These are phyloP conservation scores for Brachionus manjavacas DNA, from an alignment of 1,140 invertebrate genomes.

Conservation along the genomic window DNA sequence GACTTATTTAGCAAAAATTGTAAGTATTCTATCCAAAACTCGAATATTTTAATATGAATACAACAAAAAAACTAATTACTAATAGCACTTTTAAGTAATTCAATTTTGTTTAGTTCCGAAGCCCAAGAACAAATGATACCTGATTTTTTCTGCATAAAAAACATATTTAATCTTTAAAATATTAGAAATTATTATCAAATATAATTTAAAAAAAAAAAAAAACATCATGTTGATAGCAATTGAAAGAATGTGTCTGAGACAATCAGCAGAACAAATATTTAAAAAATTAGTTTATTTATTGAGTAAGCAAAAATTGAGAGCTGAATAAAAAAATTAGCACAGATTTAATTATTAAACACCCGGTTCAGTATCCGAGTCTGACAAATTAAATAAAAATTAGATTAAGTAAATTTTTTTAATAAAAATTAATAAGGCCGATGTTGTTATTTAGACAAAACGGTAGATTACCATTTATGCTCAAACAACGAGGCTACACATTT, in stretches of 20 bases:
- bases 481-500: neutral
- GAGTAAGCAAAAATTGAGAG: neutral
- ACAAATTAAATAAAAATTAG: slow-evolving; percentile 20
- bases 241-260: neutral
- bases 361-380: neutral
- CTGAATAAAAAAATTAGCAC: neutral
- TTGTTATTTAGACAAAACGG: slow-evolving; percentile 3
- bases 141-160: neutral
- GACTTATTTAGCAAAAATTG: neutral
- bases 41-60: neutral
- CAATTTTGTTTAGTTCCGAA: neutral
- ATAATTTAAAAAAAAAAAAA: neutral
- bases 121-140: neutral
- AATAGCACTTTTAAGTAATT: neutral
- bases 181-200: neutral
- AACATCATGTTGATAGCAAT: neutral
- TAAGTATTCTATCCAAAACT: neutral
- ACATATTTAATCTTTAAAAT: no score
- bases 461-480: neutral
- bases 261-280: neutral
- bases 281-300: neutral
- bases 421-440: slow-evolving; percentile 3
- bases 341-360: neutral
- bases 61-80: neutral
- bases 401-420: slow-evolving; percentile 13